Conservation (phyloP, 1,140 invertebrate genomes). For the Papilio glaucus region DNA sequence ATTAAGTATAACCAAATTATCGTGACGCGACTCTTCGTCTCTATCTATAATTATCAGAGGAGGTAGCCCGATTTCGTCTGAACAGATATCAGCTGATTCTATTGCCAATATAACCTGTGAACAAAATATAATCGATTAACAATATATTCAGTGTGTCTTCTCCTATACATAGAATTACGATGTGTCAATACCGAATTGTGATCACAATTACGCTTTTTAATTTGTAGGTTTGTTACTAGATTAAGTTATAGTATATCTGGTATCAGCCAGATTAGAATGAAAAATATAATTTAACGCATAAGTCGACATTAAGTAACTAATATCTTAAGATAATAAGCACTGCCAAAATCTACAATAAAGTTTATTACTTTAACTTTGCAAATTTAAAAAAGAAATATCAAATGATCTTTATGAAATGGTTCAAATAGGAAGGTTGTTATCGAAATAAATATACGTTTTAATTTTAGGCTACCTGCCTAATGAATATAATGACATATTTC, state of each 20-base stretch:
- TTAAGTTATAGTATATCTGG: no score
- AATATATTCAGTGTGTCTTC: no score
- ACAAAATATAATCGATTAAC: slow-evolving; percentile 36
- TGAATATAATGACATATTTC: neutral
- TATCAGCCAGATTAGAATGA: no score
- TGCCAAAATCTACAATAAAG: neutral
- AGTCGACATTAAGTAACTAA: no score
- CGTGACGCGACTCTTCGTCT: slow-evolving; percentile 69
- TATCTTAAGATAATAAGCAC: neutral
- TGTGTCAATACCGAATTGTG: no score
- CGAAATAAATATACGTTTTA: neutral
- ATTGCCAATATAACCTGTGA: slow-evolving; percentile 65
- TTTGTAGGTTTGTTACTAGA: no score
- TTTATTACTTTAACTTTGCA: neutral
- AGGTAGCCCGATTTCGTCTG: slow-evolving; percentile 54
- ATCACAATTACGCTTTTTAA: no score
- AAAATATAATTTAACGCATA: no score
- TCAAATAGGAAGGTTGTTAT: neutral
- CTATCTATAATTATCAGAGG: slow-evolving; percentile 71
- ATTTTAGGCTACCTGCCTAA: neutral
- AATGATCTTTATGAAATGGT: neutral
- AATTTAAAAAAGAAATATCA: neutral
- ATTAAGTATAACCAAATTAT: slow-evolving; percentile 63
- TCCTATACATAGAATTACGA: no score
- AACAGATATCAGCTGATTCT: slow-evolving; percentile 52